Evolutionary conservation across 2,113 vertebrate genomes (phyloP).

Genomic region (Accipiter cooperii): DNA sequence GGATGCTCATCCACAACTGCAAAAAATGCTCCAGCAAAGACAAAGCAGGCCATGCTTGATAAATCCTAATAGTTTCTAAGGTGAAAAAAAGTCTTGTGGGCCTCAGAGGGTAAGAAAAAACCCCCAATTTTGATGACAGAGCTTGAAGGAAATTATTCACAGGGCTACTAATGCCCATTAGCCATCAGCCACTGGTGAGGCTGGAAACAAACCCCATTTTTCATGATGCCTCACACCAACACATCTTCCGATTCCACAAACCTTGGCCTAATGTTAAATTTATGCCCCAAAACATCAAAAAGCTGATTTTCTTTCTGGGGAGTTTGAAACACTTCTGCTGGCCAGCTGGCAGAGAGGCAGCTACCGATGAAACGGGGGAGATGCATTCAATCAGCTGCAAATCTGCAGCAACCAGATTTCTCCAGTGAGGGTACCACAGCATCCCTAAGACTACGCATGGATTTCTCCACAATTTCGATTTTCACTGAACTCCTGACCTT

Average conservation of each 20-base stretch:
- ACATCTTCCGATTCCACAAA: not conserved
- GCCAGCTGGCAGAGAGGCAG: conserved; percentile 3
- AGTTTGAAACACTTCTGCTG: not conserved
- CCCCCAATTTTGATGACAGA: not conserved
- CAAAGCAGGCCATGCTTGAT: not conserved
- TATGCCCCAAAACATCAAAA: not conserved
- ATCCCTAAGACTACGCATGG: not conserved
- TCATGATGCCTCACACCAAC: not conserved
- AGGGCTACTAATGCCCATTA: not conserved
- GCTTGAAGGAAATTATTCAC: not conserved
- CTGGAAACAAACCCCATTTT: not conserved
- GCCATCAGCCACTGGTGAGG: not conserved
- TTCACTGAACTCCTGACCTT: conserved; percentile 67
- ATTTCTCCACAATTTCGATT: conserved; percentile 24
- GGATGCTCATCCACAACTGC: not conserved
- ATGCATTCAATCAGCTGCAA: not conserved
- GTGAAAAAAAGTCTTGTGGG: not conserved
- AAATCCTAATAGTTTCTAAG: not conserved
- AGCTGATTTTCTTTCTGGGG: not conserved
- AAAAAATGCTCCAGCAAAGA: not conserved
- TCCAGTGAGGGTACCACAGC: not conserved
- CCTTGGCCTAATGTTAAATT: not conserved
- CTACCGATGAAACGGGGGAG: not conserved
- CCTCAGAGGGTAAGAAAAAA: not conserved
- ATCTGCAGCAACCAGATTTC: not conserved